Evolutionary conservation across 2,888 invertebrate genomes (phyloP), one percentile per base, ranked within the genome.

Genomic region (Erannis defoliaria): DNA sequence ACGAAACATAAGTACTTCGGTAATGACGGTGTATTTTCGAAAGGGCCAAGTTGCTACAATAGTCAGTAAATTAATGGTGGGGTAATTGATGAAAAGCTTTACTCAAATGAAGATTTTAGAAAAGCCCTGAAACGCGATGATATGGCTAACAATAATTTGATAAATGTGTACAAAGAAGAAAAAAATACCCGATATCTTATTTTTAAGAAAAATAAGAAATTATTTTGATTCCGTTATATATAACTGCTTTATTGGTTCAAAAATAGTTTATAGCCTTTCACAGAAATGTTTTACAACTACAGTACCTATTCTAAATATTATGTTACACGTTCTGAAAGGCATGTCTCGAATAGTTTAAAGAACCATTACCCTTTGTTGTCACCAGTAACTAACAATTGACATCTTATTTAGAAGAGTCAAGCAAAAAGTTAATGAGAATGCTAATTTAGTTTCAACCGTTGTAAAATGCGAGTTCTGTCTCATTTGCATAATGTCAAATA

Each of bases 401-500:
- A 76, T 76, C 78, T 83, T 80, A 84, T 84, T 88, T 82, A 80
- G 82, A 82, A 71, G 69, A 72, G 37, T 10, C 42, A 43, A 76
- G 77, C 81, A 82, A 89, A 90, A 90, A 85, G 62, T 84, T 81
- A 85, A 87, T 86, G 77, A 81, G 80, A 82, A 86, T 88, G 84
- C 84, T 84, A 91, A 89, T 89, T 81, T 76, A 67, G 80, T 72
- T 74, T 66, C 62, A 80, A 78, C 77, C 70, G 81, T 85, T 85
- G 81, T 83, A 82, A 86, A 88, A 84, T 80, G 76, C 76, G 63
- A 77, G 53, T 78, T 82, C 74, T 72, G 74, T 46, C 84, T 89
- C 78, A 90, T 92, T 90, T 85, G 80, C 90, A 91, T 92, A 81
- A 81, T 88, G 88, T 88, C 85, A 84, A 85, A 85, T 83, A 77